phyloP scores from a whole-genome alignment of 2,797 vertebrate species.

The Pseudochaenichthys georgianus region DNA sequence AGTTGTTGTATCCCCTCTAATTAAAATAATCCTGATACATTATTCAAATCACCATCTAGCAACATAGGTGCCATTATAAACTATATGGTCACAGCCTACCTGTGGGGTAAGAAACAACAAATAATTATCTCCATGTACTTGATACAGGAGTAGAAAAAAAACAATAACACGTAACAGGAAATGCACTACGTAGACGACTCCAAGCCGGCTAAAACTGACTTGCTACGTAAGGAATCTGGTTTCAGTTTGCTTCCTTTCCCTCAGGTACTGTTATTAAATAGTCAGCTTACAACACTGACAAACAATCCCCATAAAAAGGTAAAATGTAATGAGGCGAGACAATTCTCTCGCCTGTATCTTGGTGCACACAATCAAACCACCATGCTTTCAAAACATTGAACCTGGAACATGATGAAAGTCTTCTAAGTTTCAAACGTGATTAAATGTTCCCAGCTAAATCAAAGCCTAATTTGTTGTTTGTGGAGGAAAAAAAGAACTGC shows the following conservation, averaged over 20 bases:
- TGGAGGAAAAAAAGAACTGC: slow-evolving; percentile 7
- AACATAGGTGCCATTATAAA: not conserved
- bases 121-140: not conserved
- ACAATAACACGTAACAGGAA: slow-evolving; percentile 22
- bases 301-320: not conserved
- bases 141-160: not conserved
- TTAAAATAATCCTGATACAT: not conserved
- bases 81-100: not conserved
- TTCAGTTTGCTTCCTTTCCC: slow-evolving; percentile 28
- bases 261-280: not conserved
- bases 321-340: not conserved
- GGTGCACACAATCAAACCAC: slow-evolving; percentile 6
- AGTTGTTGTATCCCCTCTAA: not conserved
- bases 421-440: not conserved
- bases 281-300: not conserved
- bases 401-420: not conserved
- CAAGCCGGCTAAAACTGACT: slow-evolving; percentile 47
- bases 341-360: not conserved
- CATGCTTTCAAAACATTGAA: not conserved
- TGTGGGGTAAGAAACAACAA: not conserved
- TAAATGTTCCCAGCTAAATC: not conserved
- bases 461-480: not conserved
- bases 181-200: not conserved
- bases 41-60: not conserved
- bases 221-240: slow-evolving; percentile 52